These are phyloP conservation scores for Chydorus sphaericus DNA, from an alignment of 2,888 invertebrate genomes.

Conservation along the genomic window DNA sequence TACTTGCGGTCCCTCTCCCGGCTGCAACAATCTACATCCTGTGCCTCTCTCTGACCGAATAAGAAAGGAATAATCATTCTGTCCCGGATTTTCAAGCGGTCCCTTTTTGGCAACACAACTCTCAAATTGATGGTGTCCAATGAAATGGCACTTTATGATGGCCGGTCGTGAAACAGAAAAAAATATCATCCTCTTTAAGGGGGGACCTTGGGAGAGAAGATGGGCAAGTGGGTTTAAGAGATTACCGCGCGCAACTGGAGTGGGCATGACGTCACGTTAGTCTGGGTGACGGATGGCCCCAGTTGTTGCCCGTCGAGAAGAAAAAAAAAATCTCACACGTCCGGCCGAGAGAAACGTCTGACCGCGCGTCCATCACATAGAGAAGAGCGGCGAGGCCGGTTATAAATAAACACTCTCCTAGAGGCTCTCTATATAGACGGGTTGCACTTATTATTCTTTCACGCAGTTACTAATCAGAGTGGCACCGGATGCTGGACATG, in stretches of 20 bases:
- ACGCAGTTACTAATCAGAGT: conserved; percentile 2
- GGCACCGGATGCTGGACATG: conserved; percentile 4
- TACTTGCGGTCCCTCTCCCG: background rate
- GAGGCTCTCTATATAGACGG: background rate
- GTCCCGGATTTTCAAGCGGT: background rate
- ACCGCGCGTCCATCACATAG: conserved; percentile 1
- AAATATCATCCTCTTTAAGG: too few relatives aligned
- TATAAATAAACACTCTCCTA: background rate
- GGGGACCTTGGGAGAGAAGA: too few relatives aligned
- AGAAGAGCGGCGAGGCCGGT: too few relatives aligned
- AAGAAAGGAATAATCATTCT: too few relatives aligned
- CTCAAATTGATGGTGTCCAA: background rate
- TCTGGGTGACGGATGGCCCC: conserved; percentile 3
- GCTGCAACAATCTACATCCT: conserved; percentile 1
- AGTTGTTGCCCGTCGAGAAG: too few relatives aligned
- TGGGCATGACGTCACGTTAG: background rate
- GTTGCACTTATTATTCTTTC: conserved; percentile 1
- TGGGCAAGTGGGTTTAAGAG: too few relatives aligned
- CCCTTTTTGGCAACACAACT: background rate
- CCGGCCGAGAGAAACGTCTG: conserved; percentile 2
- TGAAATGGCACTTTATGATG: too few relatives aligned
- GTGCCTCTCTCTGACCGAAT: too few relatives aligned
- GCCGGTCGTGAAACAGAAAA: too few relatives aligned
- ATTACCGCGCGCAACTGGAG: too few relatives aligned
- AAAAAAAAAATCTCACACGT: too few relatives aligned